Percentiles rank a stretch among this genome's conserved stretches.
phyloP scores from a whole-genome alignment of 2,888 invertebrate genomes.

The Aphidoletes aphidimyza region DNA sequence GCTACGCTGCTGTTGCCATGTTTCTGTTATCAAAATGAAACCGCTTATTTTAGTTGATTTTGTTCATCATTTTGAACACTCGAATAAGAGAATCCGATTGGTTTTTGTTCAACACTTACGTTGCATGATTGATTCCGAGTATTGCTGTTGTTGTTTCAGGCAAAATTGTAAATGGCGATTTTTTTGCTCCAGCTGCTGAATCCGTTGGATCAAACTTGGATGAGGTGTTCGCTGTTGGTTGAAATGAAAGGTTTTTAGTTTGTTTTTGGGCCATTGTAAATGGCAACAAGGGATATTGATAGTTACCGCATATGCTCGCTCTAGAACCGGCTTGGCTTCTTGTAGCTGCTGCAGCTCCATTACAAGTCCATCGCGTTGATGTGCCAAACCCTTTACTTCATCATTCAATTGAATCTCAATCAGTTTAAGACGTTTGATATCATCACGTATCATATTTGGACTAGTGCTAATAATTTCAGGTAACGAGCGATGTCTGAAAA shows the following conservation, averaged over 20 bases:
- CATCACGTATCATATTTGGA: constrained; percentile 64
- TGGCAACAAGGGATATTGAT: not conserved
- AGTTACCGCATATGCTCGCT: constrained; percentile 66
- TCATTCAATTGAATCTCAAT: constrained; percentile 65
- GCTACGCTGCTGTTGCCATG: constrained; percentile 66
- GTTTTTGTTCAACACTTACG: constrained; percentile 67
- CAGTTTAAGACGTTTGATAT: constrained; percentile 65
- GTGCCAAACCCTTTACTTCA: constrained; percentile 64
- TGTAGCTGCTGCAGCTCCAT: constrained; percentile 67
- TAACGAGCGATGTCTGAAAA: constrained; percentile 59
- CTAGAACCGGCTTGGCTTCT: constrained; percentile 66
- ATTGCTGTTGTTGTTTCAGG: constrained; percentile 73
- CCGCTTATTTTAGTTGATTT: not conserved
- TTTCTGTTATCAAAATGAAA: constrained; percentile 60
- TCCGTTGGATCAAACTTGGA: constrained; percentile 65
- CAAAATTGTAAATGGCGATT: constrained; percentile 73
- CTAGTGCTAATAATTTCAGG: constrained; percentile 61
- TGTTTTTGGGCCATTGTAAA: not conserved
- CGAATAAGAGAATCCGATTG: constrained; percentile 41
- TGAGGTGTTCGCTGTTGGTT: constrained; percentile 64
- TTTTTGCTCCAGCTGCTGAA: constrained; percentile 71
- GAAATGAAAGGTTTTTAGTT: no score
- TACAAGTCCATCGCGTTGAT: constrained; percentile 66
- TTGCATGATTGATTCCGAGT: constrained; percentile 73
- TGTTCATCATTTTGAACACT: no score